Percentiles rank a stretch among this genome's conserved stretches.
phyloP scores from a whole-genome alignment of 1,140 invertebrate genomes.

The Ganaspis sp. region DNA sequence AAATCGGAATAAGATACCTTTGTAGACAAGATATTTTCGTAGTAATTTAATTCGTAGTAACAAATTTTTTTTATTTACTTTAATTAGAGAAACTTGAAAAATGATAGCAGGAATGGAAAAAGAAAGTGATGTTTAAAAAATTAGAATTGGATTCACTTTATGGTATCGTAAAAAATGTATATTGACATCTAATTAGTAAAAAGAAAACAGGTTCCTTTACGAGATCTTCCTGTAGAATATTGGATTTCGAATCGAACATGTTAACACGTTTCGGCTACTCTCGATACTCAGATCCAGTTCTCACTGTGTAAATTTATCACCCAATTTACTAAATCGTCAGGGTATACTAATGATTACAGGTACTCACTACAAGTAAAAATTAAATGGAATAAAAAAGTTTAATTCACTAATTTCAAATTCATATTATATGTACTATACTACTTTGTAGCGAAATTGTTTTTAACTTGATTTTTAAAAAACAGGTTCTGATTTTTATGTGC shows the following conservation, averaged over 20 bases:
- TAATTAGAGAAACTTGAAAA: no score
- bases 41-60: no score
- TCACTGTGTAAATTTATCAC: not conserved
- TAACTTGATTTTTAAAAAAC: not conserved
- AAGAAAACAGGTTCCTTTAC: slow-evolving; percentile 5
- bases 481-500: not conserved
- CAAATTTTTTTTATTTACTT: no score
- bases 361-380: not conserved
- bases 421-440: not conserved
- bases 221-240: not conserved
- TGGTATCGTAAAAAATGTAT: not conserved
- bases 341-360: not conserved
- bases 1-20: no score
- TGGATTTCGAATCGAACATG: slow-evolving; percentile 4
- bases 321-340: not conserved
- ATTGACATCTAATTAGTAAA: slow-evolving; percentile 14
- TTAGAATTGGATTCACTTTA: not conserved
- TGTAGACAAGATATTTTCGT: no score
- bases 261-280: slow-evolving; percentile 11
- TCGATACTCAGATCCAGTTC: not conserved
- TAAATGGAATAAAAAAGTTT: not conserved
- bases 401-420: not conserved
- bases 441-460: not conserved
- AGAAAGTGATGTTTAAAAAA: not conserved
- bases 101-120: not conserved